A percentile compares a stretch with the other conserved stretches of the same genome.
Conservation (phyloP, 2,113 vertebrate genomes). For the Gallinago undulata region DNA sequence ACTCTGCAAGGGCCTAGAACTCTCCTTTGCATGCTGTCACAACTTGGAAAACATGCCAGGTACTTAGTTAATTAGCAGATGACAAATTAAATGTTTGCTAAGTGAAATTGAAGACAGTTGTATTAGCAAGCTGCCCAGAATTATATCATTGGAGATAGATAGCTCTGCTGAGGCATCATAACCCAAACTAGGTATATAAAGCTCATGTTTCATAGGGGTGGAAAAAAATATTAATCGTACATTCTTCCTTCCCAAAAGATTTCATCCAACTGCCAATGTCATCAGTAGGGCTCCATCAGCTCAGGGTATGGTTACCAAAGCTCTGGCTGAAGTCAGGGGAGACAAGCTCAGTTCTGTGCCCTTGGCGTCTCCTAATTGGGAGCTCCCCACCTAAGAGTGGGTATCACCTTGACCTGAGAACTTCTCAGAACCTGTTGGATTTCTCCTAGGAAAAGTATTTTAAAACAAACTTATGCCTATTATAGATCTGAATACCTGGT, state of each 20-base stretch:
- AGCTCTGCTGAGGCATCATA: no score
- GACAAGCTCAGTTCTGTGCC: neutral
- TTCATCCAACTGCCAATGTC: neutral
- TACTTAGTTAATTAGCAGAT: conserved; percentile 42
- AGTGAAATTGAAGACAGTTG: conserved; percentile 22
- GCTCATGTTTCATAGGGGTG: neutral
- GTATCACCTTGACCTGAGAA: neutral
- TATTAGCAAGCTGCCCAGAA: neutral
- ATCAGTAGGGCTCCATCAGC: neutral
- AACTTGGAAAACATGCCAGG: neutral
- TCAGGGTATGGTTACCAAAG: neutral
- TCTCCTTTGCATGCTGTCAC: conserved; percentile 1
- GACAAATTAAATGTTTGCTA: conserved; percentile 42
- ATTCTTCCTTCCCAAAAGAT: neutral
- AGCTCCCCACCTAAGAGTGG: neutral
- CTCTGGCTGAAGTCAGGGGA: neutral
- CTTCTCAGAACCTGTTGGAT: neutral
- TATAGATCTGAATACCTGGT: fast-evolving
- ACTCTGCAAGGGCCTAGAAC: neutral
- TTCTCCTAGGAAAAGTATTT: neutral
- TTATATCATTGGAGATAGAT: neutral
- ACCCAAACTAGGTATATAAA: neutral
- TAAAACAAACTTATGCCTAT: fast-evolving
- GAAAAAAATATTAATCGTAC: neutral
- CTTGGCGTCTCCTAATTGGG: neutral